Conservation (phyloP, 2,797 vertebrate genomes). For the Gymnoscopelus microlampas region DNA sequence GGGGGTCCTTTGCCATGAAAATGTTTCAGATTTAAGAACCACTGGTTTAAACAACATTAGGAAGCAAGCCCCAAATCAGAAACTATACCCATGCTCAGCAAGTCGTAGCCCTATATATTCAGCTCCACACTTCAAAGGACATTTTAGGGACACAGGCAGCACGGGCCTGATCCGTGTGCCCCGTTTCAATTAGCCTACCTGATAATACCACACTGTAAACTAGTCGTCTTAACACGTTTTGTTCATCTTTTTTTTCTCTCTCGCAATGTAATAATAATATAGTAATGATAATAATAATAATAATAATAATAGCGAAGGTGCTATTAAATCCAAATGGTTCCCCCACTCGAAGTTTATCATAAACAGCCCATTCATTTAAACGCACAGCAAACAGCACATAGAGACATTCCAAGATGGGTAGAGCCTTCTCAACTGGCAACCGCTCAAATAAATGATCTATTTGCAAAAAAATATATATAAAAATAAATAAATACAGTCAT, state of each 20-base stretch:
- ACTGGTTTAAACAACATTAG: too few relatives aligned
- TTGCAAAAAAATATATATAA: neutral
- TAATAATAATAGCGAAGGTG: neutral
- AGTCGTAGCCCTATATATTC: constrained; percentile 44
- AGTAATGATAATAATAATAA: too few relatives aligned
- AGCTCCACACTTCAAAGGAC: constrained; percentile 67
- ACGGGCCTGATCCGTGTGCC: constrained; percentile 57
- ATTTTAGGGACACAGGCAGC: constrained; percentile 49
- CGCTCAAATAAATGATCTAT: constrained; percentile 9
- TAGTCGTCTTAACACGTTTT: constrained; percentile 27
- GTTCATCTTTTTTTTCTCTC: neutral
- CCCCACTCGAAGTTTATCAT: neutral
- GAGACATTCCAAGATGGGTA: constrained; percentile 1
- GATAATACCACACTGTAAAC: constrained; percentile 40
- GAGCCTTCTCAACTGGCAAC: constrained; percentile 1
- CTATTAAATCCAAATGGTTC: neutral
- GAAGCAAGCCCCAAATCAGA: too few relatives aligned
- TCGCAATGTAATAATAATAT: neutral
- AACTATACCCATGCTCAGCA: constrained; percentile 7
- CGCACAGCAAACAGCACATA: constrained; percentile 4
- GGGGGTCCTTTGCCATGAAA: too few relatives aligned
- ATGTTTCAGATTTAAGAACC: too few relatives aligned
- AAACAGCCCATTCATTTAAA: constrained; percentile 8
- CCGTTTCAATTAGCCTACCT: constrained; percentile 50
- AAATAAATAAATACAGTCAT: neutral